Conservation (phyloP, 2,113 vertebrate species). For the Chaenocephalus aceratus region DNA sequence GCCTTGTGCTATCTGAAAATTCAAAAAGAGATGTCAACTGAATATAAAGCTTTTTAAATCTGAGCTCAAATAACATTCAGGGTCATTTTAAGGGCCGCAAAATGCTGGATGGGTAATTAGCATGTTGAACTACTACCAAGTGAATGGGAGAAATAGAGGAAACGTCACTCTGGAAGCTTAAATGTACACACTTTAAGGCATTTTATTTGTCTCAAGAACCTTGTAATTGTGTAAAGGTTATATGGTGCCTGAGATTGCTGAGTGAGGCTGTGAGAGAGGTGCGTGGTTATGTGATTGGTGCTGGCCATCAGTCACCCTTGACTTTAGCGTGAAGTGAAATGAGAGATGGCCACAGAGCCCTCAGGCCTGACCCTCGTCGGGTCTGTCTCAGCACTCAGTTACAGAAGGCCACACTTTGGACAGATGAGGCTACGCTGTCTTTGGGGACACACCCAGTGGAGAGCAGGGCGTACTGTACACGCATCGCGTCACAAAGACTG, state of each 20-base stretch:
- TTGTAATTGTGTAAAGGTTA: background rate
- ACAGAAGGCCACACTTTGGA: slow-evolving; percentile 60
- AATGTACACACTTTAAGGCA: background rate
- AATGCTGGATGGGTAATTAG: background rate
- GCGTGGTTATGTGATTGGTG: slow-evolving; percentile 10
- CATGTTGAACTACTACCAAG: background rate
- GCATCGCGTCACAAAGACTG: slow-evolving; percentile 3
- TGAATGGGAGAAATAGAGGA: background rate
- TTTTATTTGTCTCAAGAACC: background rate
- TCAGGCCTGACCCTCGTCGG: slow-evolving; percentile 12
- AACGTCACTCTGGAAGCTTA: background rate
- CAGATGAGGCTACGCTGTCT: slow-evolving; percentile 48
- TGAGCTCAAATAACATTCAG: slow-evolving; percentile 1
- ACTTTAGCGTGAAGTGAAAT: slow-evolving; percentile 22
- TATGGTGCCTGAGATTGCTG: background rate
- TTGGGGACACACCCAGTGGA: slow-evolving; percentile 14
- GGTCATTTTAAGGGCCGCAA: background rate
- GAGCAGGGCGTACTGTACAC: background rate
- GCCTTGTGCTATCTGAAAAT: background rate
- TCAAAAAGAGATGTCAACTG: background rate
- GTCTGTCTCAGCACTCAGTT: slow-evolving; percentile 35
- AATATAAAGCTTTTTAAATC: background rate
- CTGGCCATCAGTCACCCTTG: slow-evolving; percentile 28
- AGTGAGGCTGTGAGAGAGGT: slow-evolving; percentile 2
- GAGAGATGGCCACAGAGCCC: slow-evolving; percentile 38